A percentile compares a stretch with the other conserved stretches of the same genome.
Evolutionary conservation across 2,797 vertebrate genomes (phyloP).

Genomic region (Mus caroli): DNA sequence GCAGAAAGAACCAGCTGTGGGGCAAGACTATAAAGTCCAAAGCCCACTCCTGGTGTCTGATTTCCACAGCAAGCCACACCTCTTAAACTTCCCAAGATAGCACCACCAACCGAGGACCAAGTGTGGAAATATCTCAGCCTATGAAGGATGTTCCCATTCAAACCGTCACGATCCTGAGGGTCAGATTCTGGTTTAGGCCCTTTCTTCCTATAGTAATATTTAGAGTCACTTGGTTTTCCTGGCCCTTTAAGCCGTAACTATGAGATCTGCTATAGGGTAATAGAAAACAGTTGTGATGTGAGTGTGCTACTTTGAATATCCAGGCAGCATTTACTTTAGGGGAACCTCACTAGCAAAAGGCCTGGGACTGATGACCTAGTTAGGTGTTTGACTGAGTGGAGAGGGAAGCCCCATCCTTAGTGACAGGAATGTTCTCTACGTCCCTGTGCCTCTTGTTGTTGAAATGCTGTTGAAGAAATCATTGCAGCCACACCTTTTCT

Average conservation of each 20-base stretch:
- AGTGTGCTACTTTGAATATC: not conserved
- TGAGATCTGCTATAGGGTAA: not conserved
- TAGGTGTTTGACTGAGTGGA: not conserved
- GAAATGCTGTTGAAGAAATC: not conserved
- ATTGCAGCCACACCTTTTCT: not conserved
- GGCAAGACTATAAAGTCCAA: not conserved
- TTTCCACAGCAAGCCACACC: not conserved
- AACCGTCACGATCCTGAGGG: not conserved
- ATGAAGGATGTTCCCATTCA: not conserved
- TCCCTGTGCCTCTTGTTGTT: not conserved
- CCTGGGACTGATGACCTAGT: not conserved
- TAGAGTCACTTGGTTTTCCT: conserved; percentile 6
- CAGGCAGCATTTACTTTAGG: not conserved
- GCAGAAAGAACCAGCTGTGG: not conserved
- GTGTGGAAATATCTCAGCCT: not conserved
- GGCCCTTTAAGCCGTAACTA: not conserved
- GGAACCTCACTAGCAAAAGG: not conserved
- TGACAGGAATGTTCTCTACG: not conserved
- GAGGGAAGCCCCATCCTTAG: not conserved
- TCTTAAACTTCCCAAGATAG: not conserved
- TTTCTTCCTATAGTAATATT: not conserved
- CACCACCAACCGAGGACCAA: not conserved
- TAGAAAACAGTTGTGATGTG: not conserved
- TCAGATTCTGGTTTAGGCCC: not conserved
- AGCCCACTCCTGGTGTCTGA: not conserved